Evolutionary conservation across 2,888 invertebrate genomes (phyloP).

Genomic region (Galerucella nymphaeae): DNA sequence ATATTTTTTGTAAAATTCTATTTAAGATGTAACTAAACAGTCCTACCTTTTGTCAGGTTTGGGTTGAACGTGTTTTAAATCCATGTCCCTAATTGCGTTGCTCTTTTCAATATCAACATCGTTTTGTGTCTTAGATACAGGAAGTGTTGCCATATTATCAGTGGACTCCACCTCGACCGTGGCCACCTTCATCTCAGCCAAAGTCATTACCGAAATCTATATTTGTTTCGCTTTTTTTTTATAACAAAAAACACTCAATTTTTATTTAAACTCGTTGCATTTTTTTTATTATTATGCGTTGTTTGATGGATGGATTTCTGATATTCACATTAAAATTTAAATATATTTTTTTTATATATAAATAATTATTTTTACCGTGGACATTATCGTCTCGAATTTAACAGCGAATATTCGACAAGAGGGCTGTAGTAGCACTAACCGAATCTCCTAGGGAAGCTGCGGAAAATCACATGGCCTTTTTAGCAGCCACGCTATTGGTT

Average conservation of each 20-base stretch:
- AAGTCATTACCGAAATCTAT: conserved; percentile 66
- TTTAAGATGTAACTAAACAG: neutral
- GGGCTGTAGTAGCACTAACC: conserved; percentile 29
- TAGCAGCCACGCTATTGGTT: conserved; percentile 59
- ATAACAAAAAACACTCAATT: conserved; percentile 12
- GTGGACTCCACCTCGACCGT: conserved; percentile 89
- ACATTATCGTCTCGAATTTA: conserved; percentile 18
- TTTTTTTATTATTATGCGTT: conserved; percentile 40
- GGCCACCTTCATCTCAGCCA: conserved; percentile 87
- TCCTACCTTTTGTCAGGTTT: conserved; percentile 85
- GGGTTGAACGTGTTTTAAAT: conserved; percentile 85
- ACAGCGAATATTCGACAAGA: conserved; percentile 21
- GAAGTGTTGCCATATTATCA: conserved; percentile 90
- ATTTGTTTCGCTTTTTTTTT: neutral
- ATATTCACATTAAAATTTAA: conserved; percentile 19
- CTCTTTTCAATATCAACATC: conserved; percentile 81
- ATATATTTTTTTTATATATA: conserved; percentile 6
- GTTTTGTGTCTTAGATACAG: conserved; percentile 81
- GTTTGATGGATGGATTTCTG: conserved; percentile 21
- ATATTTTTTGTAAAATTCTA: neutral
- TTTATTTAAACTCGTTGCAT: conserved; percentile 46
- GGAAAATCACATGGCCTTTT: conserved; percentile 59
- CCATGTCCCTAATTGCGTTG: conserved; percentile 88
- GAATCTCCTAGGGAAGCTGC: conserved; percentile 60
- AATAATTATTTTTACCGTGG: neutral